These are phyloP conservation scores for Meiosimyza platycephala DNA, from an alignment of 2,888 invertebrate genomes.

Conservation along the genomic window DNA sequence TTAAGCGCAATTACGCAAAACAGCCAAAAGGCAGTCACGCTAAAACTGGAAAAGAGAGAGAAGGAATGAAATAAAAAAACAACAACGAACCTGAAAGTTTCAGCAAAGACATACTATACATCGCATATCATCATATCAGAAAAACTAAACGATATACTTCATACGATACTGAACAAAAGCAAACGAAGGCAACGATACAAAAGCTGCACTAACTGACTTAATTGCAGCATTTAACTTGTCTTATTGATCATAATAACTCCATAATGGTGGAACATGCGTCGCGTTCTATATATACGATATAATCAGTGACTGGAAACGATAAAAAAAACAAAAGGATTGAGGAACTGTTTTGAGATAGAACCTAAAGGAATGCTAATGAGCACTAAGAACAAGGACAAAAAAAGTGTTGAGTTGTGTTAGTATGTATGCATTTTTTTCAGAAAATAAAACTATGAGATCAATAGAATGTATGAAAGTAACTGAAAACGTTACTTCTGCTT, in stretches of 20 bases:
- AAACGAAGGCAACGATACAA: background rate
- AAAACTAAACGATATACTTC: too few relatives aligned
- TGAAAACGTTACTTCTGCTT: too few relatives aligned
- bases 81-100: too few relatives aligned
- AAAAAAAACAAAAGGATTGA: background rate
- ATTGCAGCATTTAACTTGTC: conserved; percentile 65
- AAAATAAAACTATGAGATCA: too few relatives aligned
- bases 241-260: conserved; percentile 68
- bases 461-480: too few relatives aligned
- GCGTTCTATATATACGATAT: conserved; percentile 57
- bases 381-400: too few relatives aligned
- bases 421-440: too few relatives aligned
- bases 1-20: conserved; percentile 66
- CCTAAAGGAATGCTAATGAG: too few relatives aligned
- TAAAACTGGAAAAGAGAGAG: background rate
- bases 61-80: background rate
- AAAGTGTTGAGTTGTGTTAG: too few relatives aligned
- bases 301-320: conserved; percentile 12
- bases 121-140: too few relatives aligned
- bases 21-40: conserved; percentile 46
- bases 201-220: conserved; percentile 45
- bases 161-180: background rate
- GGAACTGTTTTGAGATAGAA: too few relatives aligned
- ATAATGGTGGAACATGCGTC: conserved; percentile 66
- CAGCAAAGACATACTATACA: too few relatives aligned